Conservation (phyloP, 2,113 vertebrate species). For the Promerops cafer region DNA sequence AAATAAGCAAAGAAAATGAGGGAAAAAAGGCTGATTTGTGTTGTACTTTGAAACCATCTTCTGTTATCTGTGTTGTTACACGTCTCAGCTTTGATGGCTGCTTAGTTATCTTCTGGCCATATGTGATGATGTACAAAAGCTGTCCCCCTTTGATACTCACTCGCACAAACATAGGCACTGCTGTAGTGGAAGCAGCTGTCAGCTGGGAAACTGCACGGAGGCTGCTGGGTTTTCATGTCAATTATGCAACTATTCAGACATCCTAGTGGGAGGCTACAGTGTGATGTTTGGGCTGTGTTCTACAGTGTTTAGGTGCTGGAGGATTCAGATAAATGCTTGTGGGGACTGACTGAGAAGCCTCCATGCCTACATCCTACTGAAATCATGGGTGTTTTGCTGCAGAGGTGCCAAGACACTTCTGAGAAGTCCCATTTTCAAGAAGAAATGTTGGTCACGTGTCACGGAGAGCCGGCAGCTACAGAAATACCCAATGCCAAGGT, state of each 20-base stretch:
- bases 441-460: not conserved
- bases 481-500: not conserved
- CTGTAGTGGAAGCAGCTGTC: conserved; percentile 43
- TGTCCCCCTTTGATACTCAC: conserved; percentile 14
- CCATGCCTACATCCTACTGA: not conserved
- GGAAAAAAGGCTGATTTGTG: not conserved
- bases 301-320: not conserved
- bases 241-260: not conserved
- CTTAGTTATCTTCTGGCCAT: not conserved
- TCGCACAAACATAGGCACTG: not conserved
- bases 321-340: not conserved
- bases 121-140: not conserved
- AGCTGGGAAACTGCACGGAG: not conserved
- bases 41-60: not conserved
- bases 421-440: not conserved
- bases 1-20: not conserved
- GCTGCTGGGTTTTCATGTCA: not conserved
- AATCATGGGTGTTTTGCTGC: not conserved
- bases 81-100: not conserved
- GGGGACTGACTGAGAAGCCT: not conserved
- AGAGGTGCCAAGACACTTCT: not conserved
- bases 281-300: not conserved
- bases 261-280: not conserved
- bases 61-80: not conserved
- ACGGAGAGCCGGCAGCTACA: not conserved